A percentile compares a stretch with the other conserved stretches of the same genome.
Evolutionary conservation across 1,140 invertebrate genomes (phyloP).

Genomic region (Rhynchophorus ferrugineus): DNA sequence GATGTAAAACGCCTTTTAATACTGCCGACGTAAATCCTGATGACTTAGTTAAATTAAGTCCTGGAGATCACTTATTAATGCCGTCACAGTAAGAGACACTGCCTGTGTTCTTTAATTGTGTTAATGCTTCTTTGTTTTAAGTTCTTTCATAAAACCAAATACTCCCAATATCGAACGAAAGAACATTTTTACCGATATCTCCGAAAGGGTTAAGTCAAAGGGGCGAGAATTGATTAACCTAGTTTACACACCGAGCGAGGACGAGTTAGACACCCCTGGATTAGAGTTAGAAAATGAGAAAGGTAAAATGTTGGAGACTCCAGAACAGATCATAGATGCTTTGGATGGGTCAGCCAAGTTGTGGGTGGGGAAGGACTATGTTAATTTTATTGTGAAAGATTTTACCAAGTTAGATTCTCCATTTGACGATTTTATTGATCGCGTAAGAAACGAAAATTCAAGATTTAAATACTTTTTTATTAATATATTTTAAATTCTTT

Average conservation of each 20-base stretch:
- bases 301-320: conserved; percentile 23
- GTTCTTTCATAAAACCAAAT: conserved; percentile 45
- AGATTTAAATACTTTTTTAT: background rate
- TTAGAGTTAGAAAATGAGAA: conserved; percentile 29
- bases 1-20: conserved; percentile 20
- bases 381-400: conserved; percentile 97
- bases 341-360: conserved; percentile 66
- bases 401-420: conserved; percentile 86
- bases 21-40: conserved; percentile 33
- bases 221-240: conserved; percentile 60
- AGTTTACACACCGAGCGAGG: conserved; percentile 53
- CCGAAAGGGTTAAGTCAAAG: conserved; percentile 51
- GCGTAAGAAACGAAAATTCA: conserved; percentile 13
- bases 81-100: conserved; percentile 29
- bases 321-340: conserved; percentile 41
- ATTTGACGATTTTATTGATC: conserved; percentile 55
- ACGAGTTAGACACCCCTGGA: conserved; percentile 46
- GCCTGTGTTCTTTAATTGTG: conserved; percentile 20
- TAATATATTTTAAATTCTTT: conserved; percentile 1
- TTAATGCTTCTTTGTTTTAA: background rate
- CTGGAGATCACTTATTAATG: conserved; percentile 50
- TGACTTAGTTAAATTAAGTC: conserved; percentile 44
- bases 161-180: conserved; percentile 60
- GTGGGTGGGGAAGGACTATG: conserved; percentile 98
- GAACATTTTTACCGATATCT: conserved; percentile 59